Percentiles rank a stretch among this genome's conserved stretches.
Conservation (phyloP, 2,113 vertebrate species). For the Paraplagusia blochii region DNA sequence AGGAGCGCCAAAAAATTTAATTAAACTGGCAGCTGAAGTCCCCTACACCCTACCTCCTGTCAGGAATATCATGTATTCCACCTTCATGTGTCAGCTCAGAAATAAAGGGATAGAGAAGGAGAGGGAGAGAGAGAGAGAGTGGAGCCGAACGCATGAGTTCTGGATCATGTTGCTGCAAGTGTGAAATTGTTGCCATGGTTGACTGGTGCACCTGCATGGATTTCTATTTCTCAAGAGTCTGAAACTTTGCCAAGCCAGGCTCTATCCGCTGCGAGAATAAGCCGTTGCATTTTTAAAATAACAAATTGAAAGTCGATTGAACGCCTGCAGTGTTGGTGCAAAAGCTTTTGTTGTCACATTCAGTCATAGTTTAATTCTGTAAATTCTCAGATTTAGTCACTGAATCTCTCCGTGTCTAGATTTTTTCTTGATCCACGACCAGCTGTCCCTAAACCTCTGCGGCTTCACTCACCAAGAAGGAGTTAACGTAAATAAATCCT, state of each 20-base stretch:
- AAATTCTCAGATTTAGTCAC: neutral
- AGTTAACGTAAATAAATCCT: conserved; percentile 35
- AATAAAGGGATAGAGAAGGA: conserved; percentile 21
- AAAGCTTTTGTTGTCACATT: neutral
- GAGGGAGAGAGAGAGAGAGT: conserved; percentile 13
- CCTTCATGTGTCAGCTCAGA: conserved; percentile 24
- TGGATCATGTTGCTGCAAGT: conserved; percentile 11
- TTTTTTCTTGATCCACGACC: conserved; percentile 13
- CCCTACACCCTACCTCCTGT: conserved; percentile 1
- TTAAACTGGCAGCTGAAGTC: conserved; percentile 28
- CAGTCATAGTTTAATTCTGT: neutral
- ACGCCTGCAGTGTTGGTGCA: neutral
- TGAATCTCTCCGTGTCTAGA: neutral
- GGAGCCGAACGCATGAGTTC: conserved; percentile 18
- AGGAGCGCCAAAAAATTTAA: conserved; percentile 43
- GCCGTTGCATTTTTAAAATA: neutral
- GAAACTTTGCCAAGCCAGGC: conserved; percentile 25
- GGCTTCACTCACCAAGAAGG: conserved; percentile 21
- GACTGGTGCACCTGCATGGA: conserved; percentile 36
- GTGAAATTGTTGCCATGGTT: conserved; percentile 50
- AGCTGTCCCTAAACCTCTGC: conserved; percentile 23
- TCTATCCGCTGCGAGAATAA: neutral
- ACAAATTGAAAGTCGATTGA: neutral
- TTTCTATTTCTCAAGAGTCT: conserved; percentile 10
- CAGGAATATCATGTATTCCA: conserved; percentile 21